Conservation (phyloP, 2,797 vertebrate species). For the Gephyroberyx darwinii region DNA sequence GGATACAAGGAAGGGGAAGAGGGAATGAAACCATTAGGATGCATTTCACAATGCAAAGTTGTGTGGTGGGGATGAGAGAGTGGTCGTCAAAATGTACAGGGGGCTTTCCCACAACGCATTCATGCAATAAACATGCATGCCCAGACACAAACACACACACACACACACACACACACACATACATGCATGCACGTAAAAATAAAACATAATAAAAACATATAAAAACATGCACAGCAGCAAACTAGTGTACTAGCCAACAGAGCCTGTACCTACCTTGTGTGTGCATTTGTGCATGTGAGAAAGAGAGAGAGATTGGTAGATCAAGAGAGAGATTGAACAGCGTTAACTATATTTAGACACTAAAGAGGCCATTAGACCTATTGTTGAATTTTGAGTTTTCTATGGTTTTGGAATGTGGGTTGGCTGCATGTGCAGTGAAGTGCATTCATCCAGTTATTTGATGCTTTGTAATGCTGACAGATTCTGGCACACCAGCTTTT, state of each 20-base stretch:
- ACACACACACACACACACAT: too few relatives aligned
- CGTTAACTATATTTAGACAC: slow-evolving; percentile 57
- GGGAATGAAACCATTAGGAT: slow-evolving; percentile 41
- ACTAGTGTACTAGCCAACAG: slow-evolving; percentile 10
- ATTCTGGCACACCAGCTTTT: slow-evolving; percentile 46
- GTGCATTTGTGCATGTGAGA: slow-evolving; percentile 10
- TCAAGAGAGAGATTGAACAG: slow-evolving; percentile 53
- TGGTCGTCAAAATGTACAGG: background rate
- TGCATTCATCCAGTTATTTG: slow-evolving; percentile 60
- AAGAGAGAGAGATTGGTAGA: slow-evolving; percentile 27
- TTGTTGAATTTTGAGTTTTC: slow-evolving; percentile 49
- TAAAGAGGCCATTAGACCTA: slow-evolving; percentile 60
- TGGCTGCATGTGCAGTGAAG: slow-evolving; percentile 50
- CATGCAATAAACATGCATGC: too few relatives aligned
- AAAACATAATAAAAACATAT: slow-evolving; percentile 17
- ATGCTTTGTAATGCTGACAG: slow-evolving; percentile 62
- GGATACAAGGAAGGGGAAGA: slow-evolving; percentile 17
- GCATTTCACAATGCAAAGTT: too few relatives aligned
- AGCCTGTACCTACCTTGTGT: background rate
- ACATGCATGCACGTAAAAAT: too few relatives aligned
- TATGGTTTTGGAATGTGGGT: slow-evolving; percentile 31
- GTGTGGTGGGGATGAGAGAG: slow-evolving; percentile 49
- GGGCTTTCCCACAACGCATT: too few relatives aligned
- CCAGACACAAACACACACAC: too few relatives aligned
- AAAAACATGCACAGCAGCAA: slow-evolving; percentile 16